These are phyloP conservation scores for Panzeria rudis DNA, from an alignment of 2,888 invertebrate genomes.

Conservation along the genomic window DNA sequence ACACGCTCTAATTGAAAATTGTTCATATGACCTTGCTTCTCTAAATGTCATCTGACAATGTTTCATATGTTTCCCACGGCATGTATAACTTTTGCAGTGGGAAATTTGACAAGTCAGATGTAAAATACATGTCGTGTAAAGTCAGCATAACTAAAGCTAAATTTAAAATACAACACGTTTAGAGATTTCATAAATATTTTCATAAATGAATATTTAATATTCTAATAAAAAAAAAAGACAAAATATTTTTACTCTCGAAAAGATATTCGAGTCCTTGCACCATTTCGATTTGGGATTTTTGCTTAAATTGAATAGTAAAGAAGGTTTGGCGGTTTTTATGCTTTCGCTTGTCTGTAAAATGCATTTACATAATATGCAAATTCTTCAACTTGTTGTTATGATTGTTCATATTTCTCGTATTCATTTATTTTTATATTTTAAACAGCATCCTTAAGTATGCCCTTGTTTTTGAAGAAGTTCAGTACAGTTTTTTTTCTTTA, in stretches of 20 bases:
- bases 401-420: constrained; percentile 34
- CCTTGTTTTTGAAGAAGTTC: constrained; percentile 72
- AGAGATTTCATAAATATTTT: not conserved
- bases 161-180: too few species aligned
- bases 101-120: too few species aligned
- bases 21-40: too few species aligned
- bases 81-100: too few species aligned
- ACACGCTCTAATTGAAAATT: too few species aligned
- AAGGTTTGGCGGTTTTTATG: constrained; percentile 3
- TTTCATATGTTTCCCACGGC: too few species aligned
- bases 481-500: constrained; percentile 16
- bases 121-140: too few species aligned
- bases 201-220: constrained; percentile 19
- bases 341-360: constrained; percentile 24
- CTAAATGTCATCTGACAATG: too few species aligned
- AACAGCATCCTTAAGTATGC: constrained; percentile 69
- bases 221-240: constrained; percentile 19
- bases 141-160: too few species aligned
- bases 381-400: constrained; percentile 44
- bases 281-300: not conserved
- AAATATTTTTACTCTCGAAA: constrained; percentile 15
- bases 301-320: not conserved
- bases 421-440: constrained; percentile 10
- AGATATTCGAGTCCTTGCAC: not conserved
- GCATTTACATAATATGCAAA: constrained; percentile 63